Evolutionary conservation across 2,113 vertebrate species (phyloP).

Genomic region (Muntiacus muntjak): DNA sequence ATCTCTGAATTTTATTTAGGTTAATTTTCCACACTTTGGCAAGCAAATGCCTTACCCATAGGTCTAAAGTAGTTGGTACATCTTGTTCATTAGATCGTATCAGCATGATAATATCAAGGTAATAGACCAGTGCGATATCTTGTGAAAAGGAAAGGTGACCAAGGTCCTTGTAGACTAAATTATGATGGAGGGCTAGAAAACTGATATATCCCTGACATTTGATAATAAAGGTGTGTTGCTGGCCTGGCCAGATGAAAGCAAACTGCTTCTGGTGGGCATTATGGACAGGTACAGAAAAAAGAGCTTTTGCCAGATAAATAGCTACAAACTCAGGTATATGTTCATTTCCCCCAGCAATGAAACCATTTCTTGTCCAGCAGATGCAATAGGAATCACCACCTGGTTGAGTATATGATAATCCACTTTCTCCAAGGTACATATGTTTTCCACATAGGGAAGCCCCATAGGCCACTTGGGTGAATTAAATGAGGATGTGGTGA

Average conservation of each 20-base stretch:
- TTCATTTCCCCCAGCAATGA: background rate
- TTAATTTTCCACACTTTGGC: background rate
- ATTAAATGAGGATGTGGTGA: background rate
- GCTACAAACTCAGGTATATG: background rate
- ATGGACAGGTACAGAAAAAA: background rate
- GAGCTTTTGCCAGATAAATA: background rate
- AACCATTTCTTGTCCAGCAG: background rate
- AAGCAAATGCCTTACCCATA: background rate
- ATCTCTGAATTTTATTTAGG: background rate
- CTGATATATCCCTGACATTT: fast-evolving
- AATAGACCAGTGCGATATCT: background rate
- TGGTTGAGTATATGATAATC: background rate
- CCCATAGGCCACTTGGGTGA: background rate
- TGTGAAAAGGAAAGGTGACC: background rate
- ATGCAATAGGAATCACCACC: background rate
- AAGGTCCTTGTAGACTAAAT: background rate
- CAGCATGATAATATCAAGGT: background rate
- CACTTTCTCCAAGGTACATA: background rate
- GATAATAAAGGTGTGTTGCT: background rate
- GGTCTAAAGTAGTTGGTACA: background rate
- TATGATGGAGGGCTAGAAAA: no score
- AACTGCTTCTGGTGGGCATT: background rate
- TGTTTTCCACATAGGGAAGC: background rate
- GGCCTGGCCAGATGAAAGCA: background rate
- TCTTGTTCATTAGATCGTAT: background rate